Conservation (phyloP, 2,888 invertebrate species). For the Eumacrocentrus americanus region DNA sequence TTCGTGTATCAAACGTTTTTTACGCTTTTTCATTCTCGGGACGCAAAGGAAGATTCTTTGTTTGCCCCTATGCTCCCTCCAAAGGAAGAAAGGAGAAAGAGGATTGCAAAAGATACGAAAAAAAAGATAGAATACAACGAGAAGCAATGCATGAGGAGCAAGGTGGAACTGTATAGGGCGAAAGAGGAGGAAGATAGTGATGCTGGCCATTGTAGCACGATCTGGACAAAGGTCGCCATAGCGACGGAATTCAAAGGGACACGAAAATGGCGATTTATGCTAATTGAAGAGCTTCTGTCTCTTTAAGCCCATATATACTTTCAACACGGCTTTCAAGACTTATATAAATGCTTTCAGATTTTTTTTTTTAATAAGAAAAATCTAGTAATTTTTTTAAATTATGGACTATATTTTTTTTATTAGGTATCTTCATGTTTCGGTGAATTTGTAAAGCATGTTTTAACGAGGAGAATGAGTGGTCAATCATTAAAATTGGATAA, state of each 20-base stretch:
- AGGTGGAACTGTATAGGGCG: constrained; percentile 20
- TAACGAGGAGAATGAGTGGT: too few relatives aligned
- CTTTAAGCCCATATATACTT: too few relatives aligned
- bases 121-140: constrained; percentile 22
- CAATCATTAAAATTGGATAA: too few relatives aligned
- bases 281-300: constrained; percentile 47
- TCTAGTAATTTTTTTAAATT: too few relatives aligned
- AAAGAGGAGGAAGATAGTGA: constrained; percentile 51
- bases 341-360: too few relatives aligned
- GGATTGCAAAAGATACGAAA: constrained; percentile 16
- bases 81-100: constrained; percentile 39
- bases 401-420: too few relatives aligned
- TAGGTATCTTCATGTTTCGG: too few relatives aligned
- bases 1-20: constrained; percentile 58
- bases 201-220: constrained; percentile 58
- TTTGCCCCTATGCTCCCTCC: constrained; percentile 56
- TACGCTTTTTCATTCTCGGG: constrained; percentile 55
- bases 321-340: too few relatives aligned
- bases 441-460: too few relatives aligned
- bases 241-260: constrained; percentile 57
- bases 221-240: constrained; percentile 59
- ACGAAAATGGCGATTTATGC: constrained; percentile 57
- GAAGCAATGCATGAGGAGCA: too few relatives aligned
- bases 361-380: too few relatives aligned
- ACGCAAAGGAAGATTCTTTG: constrained; percentile 58